Base-by-base conservation (phyloP, 2,113 vertebrate genomes). In the Xiphophorus hellerii region DNA sequence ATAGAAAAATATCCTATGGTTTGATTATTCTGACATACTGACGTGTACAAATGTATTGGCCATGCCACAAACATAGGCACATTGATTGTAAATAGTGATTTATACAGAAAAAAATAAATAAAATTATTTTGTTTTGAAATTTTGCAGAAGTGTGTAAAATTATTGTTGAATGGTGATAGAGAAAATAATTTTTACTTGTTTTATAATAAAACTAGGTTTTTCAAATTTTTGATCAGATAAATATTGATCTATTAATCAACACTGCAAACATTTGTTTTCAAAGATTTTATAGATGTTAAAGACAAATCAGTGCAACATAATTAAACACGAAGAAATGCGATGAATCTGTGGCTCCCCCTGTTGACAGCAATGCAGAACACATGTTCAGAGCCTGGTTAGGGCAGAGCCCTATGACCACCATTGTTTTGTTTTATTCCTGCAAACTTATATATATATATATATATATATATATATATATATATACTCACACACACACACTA, bases 261-360 rank as follows among this genome's bases (percentile, higher is more conserved):
- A 9, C 2, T 3, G 8, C 22, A 58, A 25, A n/a, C 25, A 22
- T 58, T n/a, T 11, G 51, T 1, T 58, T 17, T 22, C 51, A 22
- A n/a, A 58, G 8, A 58, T 11, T n/a, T 58, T n/a, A 58, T 58
- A 58, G 25, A 25, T 22, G 3, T 58, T n/a, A 9, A 58, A n/a
- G 51, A 58, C 20, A 25, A 25, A 58, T 58, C 51, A 25, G 51
- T 58, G 25, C 8, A 22, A 39, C 4, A 27, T 11, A 27, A 67
- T 6, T 31, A 5, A 14, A 58, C 2, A n/a, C 22, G 17, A 10
- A 58, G 25, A 25, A 11, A 22, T 20, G 37, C 22, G 31, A 44
- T 63, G 28, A 48, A 62, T 0, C 74, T 75, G 61, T 62, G 78
- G 80, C 88, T 29, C 81, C 87, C 80, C 77, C 91, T 85, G 64